Percentiles rank a stretch among this genome's conserved stretches.
phyloP scores from a whole-genome alignment of 2,888 invertebrate species.

The Microplitis manilae region DNA sequence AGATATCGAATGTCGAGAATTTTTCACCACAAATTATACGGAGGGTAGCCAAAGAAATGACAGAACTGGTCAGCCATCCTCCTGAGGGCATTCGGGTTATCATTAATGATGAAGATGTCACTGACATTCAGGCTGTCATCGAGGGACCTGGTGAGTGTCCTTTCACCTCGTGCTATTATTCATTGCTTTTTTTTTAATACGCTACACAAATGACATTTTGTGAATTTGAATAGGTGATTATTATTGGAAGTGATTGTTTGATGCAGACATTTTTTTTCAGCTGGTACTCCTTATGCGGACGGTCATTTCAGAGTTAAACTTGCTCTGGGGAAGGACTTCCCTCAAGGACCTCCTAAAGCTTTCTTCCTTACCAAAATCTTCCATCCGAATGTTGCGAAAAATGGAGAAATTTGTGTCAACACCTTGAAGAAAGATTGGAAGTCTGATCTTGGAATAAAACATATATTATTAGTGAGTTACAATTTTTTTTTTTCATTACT shows the following conservation, averaged over 20 bases:
- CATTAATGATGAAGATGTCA: slow-evolving; percentile 93
- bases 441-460: slow-evolving; percentile 94
- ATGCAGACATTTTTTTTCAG: slow-evolving; percentile 68
- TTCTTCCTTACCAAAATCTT: slow-evolving; percentile 96
- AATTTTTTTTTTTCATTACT: background rate
- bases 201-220: background rate
- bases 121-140: slow-evolving; percentile 92
- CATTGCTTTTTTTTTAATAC: slow-evolving; percentile 17
- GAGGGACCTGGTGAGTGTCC: slow-evolving; percentile 84
- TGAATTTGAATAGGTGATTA: background rate
- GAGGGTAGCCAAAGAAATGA: slow-evolving; percentile 90
- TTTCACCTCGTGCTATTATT: slow-evolving; percentile 11
- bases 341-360: slow-evolving; percentile 92
- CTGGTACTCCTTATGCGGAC: slow-evolving; percentile 92
- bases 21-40: slow-evolving; percentile 93
- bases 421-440: slow-evolving; percentile 98
- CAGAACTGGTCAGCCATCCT: slow-evolving; percentile 84
- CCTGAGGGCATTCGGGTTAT: slow-evolving; percentile 93
- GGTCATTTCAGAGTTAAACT: slow-evolving; percentile 93
- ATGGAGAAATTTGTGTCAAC: slow-evolving; percentile 97
- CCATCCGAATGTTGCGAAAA: slow-evolving; percentile 95
- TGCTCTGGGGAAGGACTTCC: slow-evolving; percentile 93
- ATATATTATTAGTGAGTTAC: slow-evolving; percentile 84
- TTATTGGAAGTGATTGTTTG: background rate
- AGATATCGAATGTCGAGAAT: slow-evolving; percentile 95